phyloP scores from a whole-genome alignment of 2,888 invertebrate species.

The Acanthosepion esculentum region DNA sequence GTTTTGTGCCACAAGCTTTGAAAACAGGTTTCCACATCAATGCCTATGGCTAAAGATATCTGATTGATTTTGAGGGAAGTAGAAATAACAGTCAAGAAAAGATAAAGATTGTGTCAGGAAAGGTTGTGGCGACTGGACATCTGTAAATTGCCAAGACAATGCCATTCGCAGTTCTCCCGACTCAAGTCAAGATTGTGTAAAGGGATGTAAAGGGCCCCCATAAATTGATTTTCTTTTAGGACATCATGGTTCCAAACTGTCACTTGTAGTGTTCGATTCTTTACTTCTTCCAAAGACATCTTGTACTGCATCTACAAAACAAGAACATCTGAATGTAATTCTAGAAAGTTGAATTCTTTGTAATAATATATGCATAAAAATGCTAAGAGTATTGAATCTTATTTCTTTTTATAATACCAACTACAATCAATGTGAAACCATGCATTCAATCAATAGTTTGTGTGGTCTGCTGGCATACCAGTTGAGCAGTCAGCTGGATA shows the following conservation, averaged over 20 bases:
- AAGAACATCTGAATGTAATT: neutral
- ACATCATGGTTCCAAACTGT: slow-evolving; percentile 96
- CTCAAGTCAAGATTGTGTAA: slow-evolving; percentile 84
- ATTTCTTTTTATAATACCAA: no score
- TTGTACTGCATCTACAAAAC: slow-evolving; percentile 87
- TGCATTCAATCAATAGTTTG: no score
- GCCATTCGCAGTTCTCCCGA: slow-evolving; percentile 90
- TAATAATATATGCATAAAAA: no score
- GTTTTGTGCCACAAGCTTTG: neutral
- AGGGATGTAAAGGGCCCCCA: slow-evolving; percentile 91
- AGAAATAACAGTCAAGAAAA: neutral
- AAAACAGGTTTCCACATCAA: neutral
- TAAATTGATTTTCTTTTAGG: slow-evolving; percentile 93
- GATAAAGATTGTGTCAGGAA: slow-evolving; percentile 46
- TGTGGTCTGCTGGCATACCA: no score
- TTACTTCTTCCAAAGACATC: slow-evolving; percentile 86
- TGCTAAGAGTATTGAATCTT: no score
- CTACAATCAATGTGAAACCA: no score
- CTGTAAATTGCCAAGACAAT: slow-evolving; percentile 76
- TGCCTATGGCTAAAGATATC: neutral
- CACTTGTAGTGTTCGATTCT: slow-evolving; percentile 86
- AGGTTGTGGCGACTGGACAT: slow-evolving; percentile 56
- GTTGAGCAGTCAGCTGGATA: no score
- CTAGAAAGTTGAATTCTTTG: neutral
- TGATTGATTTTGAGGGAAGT: neutral